Conservation (phyloP, 2,888 invertebrate species). For the Drosophila falleni region DNA sequence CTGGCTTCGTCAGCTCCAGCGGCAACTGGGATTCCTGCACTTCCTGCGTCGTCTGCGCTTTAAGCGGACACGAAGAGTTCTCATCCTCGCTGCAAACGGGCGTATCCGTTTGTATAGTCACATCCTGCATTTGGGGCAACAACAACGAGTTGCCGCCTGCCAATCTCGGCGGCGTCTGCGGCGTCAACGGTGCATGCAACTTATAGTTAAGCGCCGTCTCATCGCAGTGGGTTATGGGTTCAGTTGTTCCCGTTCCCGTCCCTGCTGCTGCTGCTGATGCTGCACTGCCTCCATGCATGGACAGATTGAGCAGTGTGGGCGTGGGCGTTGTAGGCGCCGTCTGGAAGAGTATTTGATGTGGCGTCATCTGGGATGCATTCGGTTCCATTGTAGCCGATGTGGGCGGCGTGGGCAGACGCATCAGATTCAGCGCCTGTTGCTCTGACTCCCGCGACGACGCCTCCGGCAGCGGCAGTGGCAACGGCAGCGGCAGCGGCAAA, state of each 20-base stretch:
- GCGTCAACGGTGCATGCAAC: conserved; percentile 66
- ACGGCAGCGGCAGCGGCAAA: conserved; percentile 44
- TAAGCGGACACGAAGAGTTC: conserved; percentile 71
- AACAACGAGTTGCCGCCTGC: conserved; percentile 39
- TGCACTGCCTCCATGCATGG: conserved; percentile 60
- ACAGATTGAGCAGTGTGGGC: conserved; percentile 59
- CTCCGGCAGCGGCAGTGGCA: conserved; percentile 60
- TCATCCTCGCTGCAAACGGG: conserved; percentile 89
- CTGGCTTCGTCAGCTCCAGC: conserved; percentile 76
- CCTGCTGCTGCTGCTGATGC: conserved; percentile 32
- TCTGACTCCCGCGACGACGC: conserved; percentile 64
- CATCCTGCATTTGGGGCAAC: conserved; percentile 90
- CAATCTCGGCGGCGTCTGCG: conserved; percentile 77
- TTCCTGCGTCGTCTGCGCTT: conserved; percentile 46
- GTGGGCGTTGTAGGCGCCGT: conserved; percentile 55
- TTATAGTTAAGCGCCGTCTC: conserved; percentile 69
- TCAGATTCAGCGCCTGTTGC: conserved; percentile 79
- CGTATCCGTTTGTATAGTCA: conserved; percentile 93
- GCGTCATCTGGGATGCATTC: conserved; percentile 46
- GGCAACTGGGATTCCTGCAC: conserved; percentile 56
- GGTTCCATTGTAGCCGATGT: conserved; percentile 82
- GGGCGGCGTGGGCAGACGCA: conserved; percentile 82
- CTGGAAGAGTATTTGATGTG: conserved; percentile 74
- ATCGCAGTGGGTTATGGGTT: conserved; percentile 49
- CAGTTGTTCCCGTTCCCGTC: conserved; percentile 9